These are phyloP conservation scores for Threskiornis aethiopicus DNA, from an alignment of 2,797 vertebrate genomes.

Conservation along the genomic window DNA sequence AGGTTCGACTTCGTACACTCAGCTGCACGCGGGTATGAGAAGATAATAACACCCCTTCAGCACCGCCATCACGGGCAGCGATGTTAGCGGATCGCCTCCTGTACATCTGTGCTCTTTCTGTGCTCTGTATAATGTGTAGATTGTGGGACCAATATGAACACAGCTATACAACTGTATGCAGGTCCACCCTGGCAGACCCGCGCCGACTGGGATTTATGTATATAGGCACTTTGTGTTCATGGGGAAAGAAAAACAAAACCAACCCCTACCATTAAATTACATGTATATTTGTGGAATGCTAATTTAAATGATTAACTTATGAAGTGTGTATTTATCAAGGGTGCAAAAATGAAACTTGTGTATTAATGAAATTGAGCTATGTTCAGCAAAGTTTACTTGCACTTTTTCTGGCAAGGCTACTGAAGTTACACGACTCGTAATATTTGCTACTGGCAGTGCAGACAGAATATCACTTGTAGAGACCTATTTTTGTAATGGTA, in stretches of 20 bases:
- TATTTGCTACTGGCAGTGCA: slow-evolving; percentile 82
- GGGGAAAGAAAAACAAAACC: slow-evolving; percentile 27
- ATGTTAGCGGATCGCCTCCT: slow-evolving; percentile 87
- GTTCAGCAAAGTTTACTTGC: slow-evolving; percentile 79
- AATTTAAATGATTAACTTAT: slow-evolving; percentile 99
- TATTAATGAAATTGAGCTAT: slow-evolving; percentile 70
- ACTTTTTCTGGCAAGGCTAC: slow-evolving; percentile 85
- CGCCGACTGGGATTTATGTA: slow-evolving; percentile 81
- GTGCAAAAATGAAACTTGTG: slow-evolving; percentile 74
- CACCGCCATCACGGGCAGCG: slow-evolving; percentile 55
- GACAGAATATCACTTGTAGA: slow-evolving; percentile 92
- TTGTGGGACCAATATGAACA: slow-evolving; percentile 88
- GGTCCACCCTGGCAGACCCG: slow-evolving; percentile 78
- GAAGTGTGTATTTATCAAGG: slow-evolving; percentile 85
- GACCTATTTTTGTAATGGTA: slow-evolving; percentile 99
- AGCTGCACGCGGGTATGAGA: slow-evolving; percentile 88
- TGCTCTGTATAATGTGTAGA: slow-evolving; percentile 79
- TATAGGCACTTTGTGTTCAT: slow-evolving; percentile 82
- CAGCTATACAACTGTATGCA: slow-evolving; percentile 74
- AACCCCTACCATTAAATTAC: slow-evolving; percentile 69
- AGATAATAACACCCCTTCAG: slow-evolving; percentile 85
- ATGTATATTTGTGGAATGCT: slow-evolving; percentile 97
- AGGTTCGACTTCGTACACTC: slow-evolving; percentile 87
- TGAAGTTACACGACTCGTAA: slow-evolving; percentile 85
- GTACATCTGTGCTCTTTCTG: slow-evolving; percentile 82